Conservation (phyloP, 2,797 vertebrate species). For the Buphagus erythrorhynchus region DNA sequence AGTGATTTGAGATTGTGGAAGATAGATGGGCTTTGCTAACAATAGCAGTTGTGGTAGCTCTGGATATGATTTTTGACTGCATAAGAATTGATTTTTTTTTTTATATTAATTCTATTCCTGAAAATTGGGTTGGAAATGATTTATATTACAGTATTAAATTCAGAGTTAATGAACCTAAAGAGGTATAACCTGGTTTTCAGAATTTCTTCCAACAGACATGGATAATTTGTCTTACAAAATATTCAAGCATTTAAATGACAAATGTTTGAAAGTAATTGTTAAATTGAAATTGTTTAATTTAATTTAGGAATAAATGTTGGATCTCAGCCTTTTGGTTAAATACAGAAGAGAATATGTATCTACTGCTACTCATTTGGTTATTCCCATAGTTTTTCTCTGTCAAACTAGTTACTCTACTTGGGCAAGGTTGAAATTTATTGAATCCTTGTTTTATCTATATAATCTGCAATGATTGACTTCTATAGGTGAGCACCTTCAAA, state of each 20-base stretch:
- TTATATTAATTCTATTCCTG: constrained; percentile 23
- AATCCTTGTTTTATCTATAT: background rate
- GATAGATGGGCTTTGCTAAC: background rate
- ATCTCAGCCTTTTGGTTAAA: background rate
- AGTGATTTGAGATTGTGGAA: constrained; percentile 31
- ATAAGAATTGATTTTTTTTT: background rate
- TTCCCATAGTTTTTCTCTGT: background rate
- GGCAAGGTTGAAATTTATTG: background rate
- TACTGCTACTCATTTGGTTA: background rate
- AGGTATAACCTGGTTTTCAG: constrained; percentile 32
- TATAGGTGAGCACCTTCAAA: background rate
- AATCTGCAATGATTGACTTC: background rate
- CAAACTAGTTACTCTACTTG: background rate
- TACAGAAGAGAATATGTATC: background rate
- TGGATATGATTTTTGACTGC: background rate
- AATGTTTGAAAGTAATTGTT: constrained; percentile 37
- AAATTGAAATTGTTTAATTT: constrained; percentile 8
- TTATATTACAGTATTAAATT: constrained; percentile 26
- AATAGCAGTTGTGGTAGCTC: background rate
- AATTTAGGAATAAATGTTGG: background rate
- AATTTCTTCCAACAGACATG: constrained; percentile 30
- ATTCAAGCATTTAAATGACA: constrained; percentile 38
- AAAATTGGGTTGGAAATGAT: constrained; percentile 40
- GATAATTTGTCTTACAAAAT: constrained; percentile 53
- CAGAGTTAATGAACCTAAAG: constrained; percentile 59